phyloP scores from a whole-genome alignment of 2,113 vertebrate genomes.

The Pagrus major region DNA sequence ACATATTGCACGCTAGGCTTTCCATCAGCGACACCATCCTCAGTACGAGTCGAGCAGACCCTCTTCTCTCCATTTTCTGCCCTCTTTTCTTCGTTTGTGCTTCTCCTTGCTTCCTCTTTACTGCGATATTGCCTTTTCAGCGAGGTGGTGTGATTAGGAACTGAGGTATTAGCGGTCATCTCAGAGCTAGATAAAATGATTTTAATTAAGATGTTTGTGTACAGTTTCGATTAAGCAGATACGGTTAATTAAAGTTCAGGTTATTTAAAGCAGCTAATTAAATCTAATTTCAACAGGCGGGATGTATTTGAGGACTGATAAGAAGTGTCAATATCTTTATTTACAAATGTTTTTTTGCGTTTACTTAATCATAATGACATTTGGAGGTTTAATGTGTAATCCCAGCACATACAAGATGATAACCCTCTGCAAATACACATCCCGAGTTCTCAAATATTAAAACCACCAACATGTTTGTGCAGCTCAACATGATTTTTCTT shows the following conservation, averaged over 20 bases:
- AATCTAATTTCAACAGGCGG: constrained; percentile 48
- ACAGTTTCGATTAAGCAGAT: constrained; percentile 70
- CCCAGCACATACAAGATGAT: constrained; percentile 14
- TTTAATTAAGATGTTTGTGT: constrained; percentile 82
- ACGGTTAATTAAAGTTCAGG: constrained; percentile 72
- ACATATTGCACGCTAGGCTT: constrained; percentile 11
- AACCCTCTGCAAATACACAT: neutral
- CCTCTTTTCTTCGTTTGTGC: constrained; percentile 16
- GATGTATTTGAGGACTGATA: constrained; percentile 45
- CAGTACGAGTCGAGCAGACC: constrained; percentile 20
- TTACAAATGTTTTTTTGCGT: constrained; percentile 51
- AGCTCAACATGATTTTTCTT: neutral
- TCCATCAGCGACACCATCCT: constrained; percentile 23
- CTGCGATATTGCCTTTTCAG: constrained; percentile 43
- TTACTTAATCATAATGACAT: constrained; percentile 49
- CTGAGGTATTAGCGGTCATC: constrained; percentile 67
- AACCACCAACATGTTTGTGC: constrained; percentile 10
- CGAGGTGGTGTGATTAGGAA: constrained; percentile 53
- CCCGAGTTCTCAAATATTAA: neutral
- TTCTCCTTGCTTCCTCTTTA: constrained; percentile 26
- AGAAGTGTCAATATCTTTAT: constrained; percentile 44
- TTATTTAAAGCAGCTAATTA: constrained; percentile 70
- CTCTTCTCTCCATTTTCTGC: constrained; percentile 4
- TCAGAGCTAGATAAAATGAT: constrained; percentile 60
- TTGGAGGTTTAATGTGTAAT: constrained; percentile 38